Percentiles rank a stretch among this genome's conserved stretches.
These are phyloP conservation scores for Platerodrilus igneus DNA, from an alignment of 2,888 invertebrate species.

Conservation along the genomic window DNA sequence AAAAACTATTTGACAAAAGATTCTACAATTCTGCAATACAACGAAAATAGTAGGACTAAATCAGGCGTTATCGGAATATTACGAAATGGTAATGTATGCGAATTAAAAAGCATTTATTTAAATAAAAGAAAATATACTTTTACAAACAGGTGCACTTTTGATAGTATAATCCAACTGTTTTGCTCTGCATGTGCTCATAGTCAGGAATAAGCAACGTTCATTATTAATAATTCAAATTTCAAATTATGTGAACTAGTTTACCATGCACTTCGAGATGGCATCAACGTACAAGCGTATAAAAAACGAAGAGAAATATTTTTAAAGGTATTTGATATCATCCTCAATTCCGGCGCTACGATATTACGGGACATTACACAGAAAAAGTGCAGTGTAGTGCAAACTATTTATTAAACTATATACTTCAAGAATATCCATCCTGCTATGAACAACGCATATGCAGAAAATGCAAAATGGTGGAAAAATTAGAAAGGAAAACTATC, in stretches of 20 bases:
- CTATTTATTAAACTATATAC: not conserved
- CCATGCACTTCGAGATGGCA: conserved; percentile 1
- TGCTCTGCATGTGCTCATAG: not conserved
- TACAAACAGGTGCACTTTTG: conserved; percentile 1
- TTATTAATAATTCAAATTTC: not conserved
- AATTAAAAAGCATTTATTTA: conserved; percentile 1
- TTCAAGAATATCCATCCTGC: conserved; percentile 1
- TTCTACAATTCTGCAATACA: conserved; percentile 3
- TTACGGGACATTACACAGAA: not conserved
- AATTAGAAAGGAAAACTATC: not conserved
- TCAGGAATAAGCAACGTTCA: no score
- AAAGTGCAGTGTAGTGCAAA: not conserved
- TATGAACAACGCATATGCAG: not conserved
- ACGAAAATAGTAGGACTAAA: conserved; percentile 6
- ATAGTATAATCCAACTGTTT: not conserved
- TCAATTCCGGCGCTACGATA: not conserved
- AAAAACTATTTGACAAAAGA: conserved; percentile 3
- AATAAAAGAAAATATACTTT: not conserved
- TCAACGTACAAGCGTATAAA: not conserved
- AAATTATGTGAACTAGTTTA: conserved; percentile 1
- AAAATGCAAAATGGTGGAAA: not conserved
- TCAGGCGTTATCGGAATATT: conserved; percentile 5
- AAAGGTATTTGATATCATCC: not conserved
- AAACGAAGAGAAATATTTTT: conserved; percentile 1
- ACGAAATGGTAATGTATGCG: conserved; percentile 2